Evolutionary conservation across 2,888 invertebrate genomes (phyloP).

Genomic region (Lasioglossum marginatum): DNA sequence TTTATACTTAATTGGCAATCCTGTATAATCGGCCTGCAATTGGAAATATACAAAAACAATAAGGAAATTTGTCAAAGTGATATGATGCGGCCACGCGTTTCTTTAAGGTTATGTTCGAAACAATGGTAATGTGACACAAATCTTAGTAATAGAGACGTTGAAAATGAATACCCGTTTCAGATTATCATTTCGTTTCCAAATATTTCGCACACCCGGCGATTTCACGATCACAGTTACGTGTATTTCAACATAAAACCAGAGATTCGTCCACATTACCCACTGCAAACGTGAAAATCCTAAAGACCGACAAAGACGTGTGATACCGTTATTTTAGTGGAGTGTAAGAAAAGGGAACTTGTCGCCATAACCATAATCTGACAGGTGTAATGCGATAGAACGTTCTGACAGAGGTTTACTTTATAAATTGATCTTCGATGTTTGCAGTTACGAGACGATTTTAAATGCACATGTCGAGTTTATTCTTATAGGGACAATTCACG

Average conservation of each 20-base stretch:
- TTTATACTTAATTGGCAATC: slow-evolving; percentile 15
- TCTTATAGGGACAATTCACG: slow-evolving; percentile 36
- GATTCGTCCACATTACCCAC: slow-evolving; percentile 22
- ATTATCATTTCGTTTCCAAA: not conserved
- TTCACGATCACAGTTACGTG: not conserved
- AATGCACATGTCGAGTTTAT: slow-evolving; percentile 18
- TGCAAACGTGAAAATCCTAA: slow-evolving; percentile 30
- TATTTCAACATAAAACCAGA: not conserved
- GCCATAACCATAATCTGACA: slow-evolving; percentile 13
- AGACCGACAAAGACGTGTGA: slow-evolving; percentile 18
- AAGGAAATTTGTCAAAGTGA: slow-evolving; percentile 5
- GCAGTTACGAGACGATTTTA: slow-evolving; percentile 23
- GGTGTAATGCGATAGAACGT: not conserved
- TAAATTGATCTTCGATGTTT: not conserved
- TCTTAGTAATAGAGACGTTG: not conserved
- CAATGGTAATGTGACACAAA: slow-evolving; percentile 18
- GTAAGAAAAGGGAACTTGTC: slow-evolving; percentile 5
- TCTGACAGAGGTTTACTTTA: slow-evolving; percentile 11
- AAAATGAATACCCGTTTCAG: not conserved
- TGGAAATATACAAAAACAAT: slow-evolving; percentile 4
- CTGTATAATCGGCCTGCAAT: slow-evolving; percentile 33
- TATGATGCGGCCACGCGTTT: slow-evolving; percentile 59
- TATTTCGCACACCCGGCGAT: not conserved
- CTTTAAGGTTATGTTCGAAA: slow-evolving; percentile 63
- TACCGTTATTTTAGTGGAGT: slow-evolving; percentile 12